A percentile compares a stretch with the other conserved stretches of the same genome.
phyloP scores from a whole-genome alignment of 2,797 vertebrate species.

The Gymnocypris eckloni region DNA sequence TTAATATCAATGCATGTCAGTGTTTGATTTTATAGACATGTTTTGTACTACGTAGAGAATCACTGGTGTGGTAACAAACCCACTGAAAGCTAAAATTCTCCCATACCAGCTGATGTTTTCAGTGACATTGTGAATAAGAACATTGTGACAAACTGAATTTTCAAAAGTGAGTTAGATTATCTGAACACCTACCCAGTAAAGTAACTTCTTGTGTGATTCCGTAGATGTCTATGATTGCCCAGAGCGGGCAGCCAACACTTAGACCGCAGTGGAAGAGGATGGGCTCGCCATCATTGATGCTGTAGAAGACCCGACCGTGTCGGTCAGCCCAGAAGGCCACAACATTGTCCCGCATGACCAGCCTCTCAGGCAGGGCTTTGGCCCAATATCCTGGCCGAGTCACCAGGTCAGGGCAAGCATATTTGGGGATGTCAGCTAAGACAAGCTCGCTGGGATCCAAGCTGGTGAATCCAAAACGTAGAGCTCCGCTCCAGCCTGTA shows the following conservation, averaged over 20 bases:
- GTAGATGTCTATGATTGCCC: conserved; percentile 98
- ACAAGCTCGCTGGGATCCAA: conserved; percentile 91
- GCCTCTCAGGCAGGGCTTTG: conserved; percentile 95
- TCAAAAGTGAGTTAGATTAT: background rate
- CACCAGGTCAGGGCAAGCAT: conserved; percentile 96
- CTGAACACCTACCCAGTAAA: conserved; percentile 85
- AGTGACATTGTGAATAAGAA: background rate
- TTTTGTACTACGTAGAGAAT: background rate
- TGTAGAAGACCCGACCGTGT: conserved; percentile 97
- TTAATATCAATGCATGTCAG: background rate
- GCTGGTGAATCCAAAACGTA: conserved; percentile 96
- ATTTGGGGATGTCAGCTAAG: conserved; percentile 93
- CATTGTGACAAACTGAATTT: background rate
- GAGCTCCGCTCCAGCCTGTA: conserved; percentile 95
- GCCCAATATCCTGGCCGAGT: conserved; percentile 97
- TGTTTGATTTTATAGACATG: background rate
- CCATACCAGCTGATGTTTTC: background rate
- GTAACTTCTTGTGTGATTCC: conserved; percentile 98
- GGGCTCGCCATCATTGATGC: conserved; percentile 93
- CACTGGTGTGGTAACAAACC: background rate
- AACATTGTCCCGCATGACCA: conserved; percentile 91
- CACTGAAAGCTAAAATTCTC: background rate
- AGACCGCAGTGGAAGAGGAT: conserved; percentile 97
- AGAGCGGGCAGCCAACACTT: conserved; percentile 92
- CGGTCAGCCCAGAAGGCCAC: conserved; percentile 97